Conservation (phyloP, 2,113 vertebrate species). For the Scomber japonicus region DNA sequence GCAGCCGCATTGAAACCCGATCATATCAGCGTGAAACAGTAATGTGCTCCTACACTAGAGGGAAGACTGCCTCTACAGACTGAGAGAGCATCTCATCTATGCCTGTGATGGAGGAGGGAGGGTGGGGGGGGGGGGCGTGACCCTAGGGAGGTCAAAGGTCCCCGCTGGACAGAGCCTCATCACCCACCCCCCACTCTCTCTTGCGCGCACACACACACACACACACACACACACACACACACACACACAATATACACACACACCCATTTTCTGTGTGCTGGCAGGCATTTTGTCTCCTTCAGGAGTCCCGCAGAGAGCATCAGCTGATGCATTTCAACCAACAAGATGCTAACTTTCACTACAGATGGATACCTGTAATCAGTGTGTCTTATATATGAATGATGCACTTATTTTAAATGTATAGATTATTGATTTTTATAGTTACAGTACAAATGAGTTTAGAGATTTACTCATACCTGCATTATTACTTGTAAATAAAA, state of each 20-base stretch:
- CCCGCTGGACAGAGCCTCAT: constrained; percentile 19
- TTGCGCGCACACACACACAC: background rate
- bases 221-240: background rate
- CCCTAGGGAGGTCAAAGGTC: constrained; percentile 59
- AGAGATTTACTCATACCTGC: too few relatives aligned
- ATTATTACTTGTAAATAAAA: too few relatives aligned
- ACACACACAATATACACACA: background rate
- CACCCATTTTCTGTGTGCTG: background rate
- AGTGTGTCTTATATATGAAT: too few relatives aligned
- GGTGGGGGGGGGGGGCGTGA: constrained; percentile 29
- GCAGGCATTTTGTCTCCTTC: background rate
- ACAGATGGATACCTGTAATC: background rate
- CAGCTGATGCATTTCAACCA: background rate
- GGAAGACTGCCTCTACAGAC: constrained; percentile 29
- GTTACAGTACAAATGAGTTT: too few relatives aligned
- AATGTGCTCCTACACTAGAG: constrained; percentile 35
- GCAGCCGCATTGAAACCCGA: background rate
- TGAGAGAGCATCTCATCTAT: constrained; percentile 2
- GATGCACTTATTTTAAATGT: too few relatives aligned
- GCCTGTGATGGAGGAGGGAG: constrained; percentile 32
- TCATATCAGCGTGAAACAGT: background rate
- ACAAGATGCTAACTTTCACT: background rate
- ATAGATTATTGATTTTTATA: too few relatives aligned
- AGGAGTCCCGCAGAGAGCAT: background rate
- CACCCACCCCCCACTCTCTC: background rate